Evolutionary conservation across 2,113 vertebrate genomes (phyloP), one percentile per base, ranked within the genome.

Genomic region (Cardinalis cardinalis): DNA sequence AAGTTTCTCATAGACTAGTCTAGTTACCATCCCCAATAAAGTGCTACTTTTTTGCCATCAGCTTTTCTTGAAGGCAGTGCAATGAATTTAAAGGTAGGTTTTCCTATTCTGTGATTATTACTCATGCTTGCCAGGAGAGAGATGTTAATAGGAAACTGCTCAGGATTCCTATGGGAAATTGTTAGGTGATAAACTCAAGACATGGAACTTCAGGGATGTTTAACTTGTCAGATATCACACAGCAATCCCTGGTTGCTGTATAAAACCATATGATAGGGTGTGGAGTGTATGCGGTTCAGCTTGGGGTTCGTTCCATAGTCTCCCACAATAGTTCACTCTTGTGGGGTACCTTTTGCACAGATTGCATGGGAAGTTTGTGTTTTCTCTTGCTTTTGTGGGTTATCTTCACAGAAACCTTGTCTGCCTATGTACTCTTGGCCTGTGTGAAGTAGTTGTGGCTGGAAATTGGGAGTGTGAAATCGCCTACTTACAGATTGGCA

Each of bases 251-350:
- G 28, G 29, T 77, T 66, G 29, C 64, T 64, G 32, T 55, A 7
- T 52, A 23, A 41, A 77, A 40, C 31, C 0, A 0, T 19, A 4
- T 0, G 1, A 44, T 74, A 19, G 43, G 43, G 18, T 81, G n/a
- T 6, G 18, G 63, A 40, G 24, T 15, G 8, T 28, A 2, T 9
- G 7, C 32, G 10, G 1, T 52, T 77, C 11, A 5, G 31, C 9
- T 34, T 25, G 3, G 43, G 49, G 6, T 36, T 77, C 36, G 2
- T 86, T 77, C 40, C 23, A 14, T 13, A 2, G 60, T 65, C 12
- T 78, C 38, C 38, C 68, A 16, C 46, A 48, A 44, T 9, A 46
- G 43, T 58, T 89, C 9, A 14, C 12, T 82, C n/a, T 18, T 38
- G 15, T 69, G 25, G 25, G 24, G 14, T 63, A 41, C 53, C 51